These are phyloP conservation scores for Malachius bipustulatus DNA, from an alignment of 2,888 invertebrate genomes.

Conservation along the genomic window DNA sequence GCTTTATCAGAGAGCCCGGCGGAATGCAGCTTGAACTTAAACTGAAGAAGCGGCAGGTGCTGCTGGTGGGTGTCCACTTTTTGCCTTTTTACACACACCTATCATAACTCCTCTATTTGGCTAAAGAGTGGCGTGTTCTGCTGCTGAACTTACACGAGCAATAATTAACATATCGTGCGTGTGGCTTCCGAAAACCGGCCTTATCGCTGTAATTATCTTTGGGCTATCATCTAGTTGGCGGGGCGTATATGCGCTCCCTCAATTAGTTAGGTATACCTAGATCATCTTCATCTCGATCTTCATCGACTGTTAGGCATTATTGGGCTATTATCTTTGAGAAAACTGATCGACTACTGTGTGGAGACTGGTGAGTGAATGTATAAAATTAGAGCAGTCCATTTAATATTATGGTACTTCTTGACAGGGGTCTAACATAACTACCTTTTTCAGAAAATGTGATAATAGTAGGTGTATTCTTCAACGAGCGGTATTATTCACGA, in stretches of 20 bases:
- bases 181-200: conserved; percentile 21
- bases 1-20: too few relatives aligned
- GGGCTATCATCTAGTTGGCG: not conserved
- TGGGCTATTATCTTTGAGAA: too few relatives aligned
- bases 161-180: conserved; percentile 23
- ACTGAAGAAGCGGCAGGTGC: not conserved
- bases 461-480: too few relatives aligned
- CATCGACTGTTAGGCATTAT: too few relatives aligned
- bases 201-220: conserved; percentile 16
- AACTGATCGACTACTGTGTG: too few relatives aligned
- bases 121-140: conserved; percentile 9
- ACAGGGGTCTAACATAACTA: too few relatives aligned
- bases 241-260: not conserved
- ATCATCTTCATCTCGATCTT: not conserved
- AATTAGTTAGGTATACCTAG: not conserved
- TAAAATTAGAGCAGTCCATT: too few relatives aligned
- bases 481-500: too few relatives aligned
- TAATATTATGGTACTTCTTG: too few relatives aligned
- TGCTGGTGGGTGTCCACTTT: conserved; percentile 2
- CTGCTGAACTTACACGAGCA: conserved; percentile 16
- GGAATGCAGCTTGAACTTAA: not conserved
- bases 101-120: conserved; percentile 6
- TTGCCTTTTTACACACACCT: not conserved
- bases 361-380: too few relatives aligned
- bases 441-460: too few relatives aligned